Base-by-base conservation (phyloP, 2,113 vertebrate species). In the Equus quagga region DNA sequence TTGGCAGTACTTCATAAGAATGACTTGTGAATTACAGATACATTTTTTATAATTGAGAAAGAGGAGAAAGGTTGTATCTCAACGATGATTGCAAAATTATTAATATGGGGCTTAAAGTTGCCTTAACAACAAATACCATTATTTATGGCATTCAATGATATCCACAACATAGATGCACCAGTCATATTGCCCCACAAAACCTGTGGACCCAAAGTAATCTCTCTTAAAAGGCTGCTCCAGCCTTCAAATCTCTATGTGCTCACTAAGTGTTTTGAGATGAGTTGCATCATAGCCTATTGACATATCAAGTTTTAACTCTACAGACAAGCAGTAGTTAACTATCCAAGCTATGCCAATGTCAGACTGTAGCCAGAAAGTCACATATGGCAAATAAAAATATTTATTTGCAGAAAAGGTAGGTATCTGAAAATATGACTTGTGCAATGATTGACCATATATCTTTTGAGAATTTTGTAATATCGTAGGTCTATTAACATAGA, bases 401-500 rank as follows among this genome's bases (percentile, higher is more conserved):
- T 83, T 92, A 54, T 26, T 72, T 86, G 93, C 51, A 76, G 17
- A 58, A 84, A 87, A 54, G 5, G 3, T 14, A 82, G 6, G 4
- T 44, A 18, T 51, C 31, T 91, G 80, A 88, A 97, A 94, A 69
- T 46, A 54, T 51, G 19, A 69, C 36, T 78, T 62, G 2, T 81
- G 21, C 41, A 54, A 18, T 84, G 11, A 83, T n/a, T 5, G 13
- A 62, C 18, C 21, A 41, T 73, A 44, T 56, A 58, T 96, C 58
- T 94, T 86, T 89, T n/a, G 49, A 51, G 31, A 91, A 96, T 72
- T 65, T 14, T 49, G 28, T 72, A 94, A 46, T 49, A 49, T 73
- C 41, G 46, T 15, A 67, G 28, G 10, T 56, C 62, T 82, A 31
- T 60, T 94, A 88, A 69, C 31, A 97, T 64, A 46, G 88, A 88